phyloP scores from a whole-genome alignment of 2,888 invertebrate genomes.

The Tethea ocularis region DNA sequence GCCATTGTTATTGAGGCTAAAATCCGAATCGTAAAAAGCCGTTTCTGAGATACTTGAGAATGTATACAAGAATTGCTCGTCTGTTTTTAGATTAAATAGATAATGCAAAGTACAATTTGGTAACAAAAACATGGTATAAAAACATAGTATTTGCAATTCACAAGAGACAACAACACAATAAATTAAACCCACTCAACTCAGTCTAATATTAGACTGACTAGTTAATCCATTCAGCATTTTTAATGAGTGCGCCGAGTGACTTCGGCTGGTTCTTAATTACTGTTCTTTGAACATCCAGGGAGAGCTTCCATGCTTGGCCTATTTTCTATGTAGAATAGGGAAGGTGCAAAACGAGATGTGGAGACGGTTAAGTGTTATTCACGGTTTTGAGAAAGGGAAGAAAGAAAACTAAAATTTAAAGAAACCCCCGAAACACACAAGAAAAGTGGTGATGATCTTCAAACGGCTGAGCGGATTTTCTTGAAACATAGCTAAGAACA shows the following conservation, averaged over 20 bases:
- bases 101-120: too few species aligned
- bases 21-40: too few species aligned
- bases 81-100: too few species aligned
- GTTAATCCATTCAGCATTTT: neutral
- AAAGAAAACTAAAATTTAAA: too few species aligned
- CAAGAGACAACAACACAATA: neutral
- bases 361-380: neutral
- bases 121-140: too few species aligned
- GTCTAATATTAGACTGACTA: neutral
- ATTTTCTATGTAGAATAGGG: neutral
- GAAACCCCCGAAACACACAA: too few species aligned
- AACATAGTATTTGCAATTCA: neutral
- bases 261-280: neutral
- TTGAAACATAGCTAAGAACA: too few species aligned
- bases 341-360: neutral
- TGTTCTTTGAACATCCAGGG: neutral
- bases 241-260: neutral
- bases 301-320: neutral
- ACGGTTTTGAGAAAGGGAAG: neutral
- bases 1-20: too few species aligned
- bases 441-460: too few species aligned
- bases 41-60: too few species aligned
- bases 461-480: too few species aligned
- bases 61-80: too few species aligned
- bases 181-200: neutral